Base-by-base conservation (phyloP, 2,797 vertebrate species). In the Toxotes lorentzi region DNA sequence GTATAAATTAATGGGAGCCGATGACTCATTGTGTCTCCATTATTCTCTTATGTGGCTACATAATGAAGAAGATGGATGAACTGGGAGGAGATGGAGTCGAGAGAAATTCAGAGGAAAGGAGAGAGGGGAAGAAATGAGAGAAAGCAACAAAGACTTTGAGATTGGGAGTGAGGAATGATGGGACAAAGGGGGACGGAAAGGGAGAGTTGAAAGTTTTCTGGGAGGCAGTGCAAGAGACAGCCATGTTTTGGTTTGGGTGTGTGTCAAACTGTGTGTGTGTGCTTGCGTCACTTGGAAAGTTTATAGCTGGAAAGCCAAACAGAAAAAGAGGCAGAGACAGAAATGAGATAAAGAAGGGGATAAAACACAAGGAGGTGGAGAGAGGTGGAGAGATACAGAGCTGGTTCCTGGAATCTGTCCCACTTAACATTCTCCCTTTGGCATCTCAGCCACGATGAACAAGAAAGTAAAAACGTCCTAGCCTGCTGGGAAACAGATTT, bases 351-450 rank as follows among this genome's bases (percentile, higher is more conserved):
- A 21, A n/a, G 48, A 30, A 3, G 14, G 24, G 59, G 73, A 60
- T 60, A 73, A 66, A 12, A 76, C 47, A 59, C 1, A 1, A 10
- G 23, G 7, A 48, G 32, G n/a, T 2, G 5, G 23, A 10, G 16
- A 13, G 17, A 17, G 24, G 8, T 24, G 11, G 21, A 35, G 32
- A 24, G 41, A 65, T 61, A 6, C 2, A 2, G 21, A 47, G 57
- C 61, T 14, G 53, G 51, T 30, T 43, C 5, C 72, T 70, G 59
- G 79, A 45, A 60, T 86, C 32, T 50, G 14, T 83, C 75, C 73
- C 41, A 69, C 30, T 80, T 34, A 38, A 75, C 70, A 62, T 78
- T 69, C 48, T 70, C 19, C 51, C 27, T 63, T 4, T 61, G 62
- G 23, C 16, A 63, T 73, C 74, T 51, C 14, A 62, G 1, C 8